phyloP scores from a whole-genome alignment of 2,113 vertebrate genomes.

The Rattus norvegicus region DNA sequence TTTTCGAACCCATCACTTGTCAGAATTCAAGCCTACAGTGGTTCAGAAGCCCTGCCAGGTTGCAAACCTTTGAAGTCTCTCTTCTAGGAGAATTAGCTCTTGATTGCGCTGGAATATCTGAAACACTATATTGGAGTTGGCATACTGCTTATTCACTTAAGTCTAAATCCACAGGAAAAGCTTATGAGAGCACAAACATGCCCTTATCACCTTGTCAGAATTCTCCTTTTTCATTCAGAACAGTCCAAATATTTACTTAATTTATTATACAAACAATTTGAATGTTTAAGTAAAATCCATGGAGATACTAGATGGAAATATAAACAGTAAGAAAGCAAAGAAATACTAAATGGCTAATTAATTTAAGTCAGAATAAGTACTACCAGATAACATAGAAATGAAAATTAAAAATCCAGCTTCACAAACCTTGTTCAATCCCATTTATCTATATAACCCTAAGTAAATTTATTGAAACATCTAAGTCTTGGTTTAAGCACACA shows the following conservation, averaged over 20 bases:
- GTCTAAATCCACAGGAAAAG: neutral
- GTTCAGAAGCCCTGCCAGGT: neutral
- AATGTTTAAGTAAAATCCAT: neutral
- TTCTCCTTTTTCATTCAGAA: neutral
- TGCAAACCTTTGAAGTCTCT: neutral
- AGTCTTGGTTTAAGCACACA: neutral
- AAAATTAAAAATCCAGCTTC: neutral
- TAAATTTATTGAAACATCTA: neutral
- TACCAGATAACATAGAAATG: neutral
- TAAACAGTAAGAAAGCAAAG: neutral
- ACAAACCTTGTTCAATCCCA: neutral
- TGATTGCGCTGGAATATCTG: neutral
- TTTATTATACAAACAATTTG: neutral
- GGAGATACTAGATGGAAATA: neutral
- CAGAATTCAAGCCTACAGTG: neutral
- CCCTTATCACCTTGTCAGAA: neutral
- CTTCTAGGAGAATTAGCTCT: neutral
- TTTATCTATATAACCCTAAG: neutral
- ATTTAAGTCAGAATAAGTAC: neutral
- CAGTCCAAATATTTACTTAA: neutral
- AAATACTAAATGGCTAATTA: neutral
- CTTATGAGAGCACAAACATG: neutral
- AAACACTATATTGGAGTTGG: neutral
- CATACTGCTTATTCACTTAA: neutral
- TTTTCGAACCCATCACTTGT: neutral